phyloP scores from a whole-genome alignment of 2,797 vertebrate genomes.

The Arrhamphus sclerolepis region DNA sequence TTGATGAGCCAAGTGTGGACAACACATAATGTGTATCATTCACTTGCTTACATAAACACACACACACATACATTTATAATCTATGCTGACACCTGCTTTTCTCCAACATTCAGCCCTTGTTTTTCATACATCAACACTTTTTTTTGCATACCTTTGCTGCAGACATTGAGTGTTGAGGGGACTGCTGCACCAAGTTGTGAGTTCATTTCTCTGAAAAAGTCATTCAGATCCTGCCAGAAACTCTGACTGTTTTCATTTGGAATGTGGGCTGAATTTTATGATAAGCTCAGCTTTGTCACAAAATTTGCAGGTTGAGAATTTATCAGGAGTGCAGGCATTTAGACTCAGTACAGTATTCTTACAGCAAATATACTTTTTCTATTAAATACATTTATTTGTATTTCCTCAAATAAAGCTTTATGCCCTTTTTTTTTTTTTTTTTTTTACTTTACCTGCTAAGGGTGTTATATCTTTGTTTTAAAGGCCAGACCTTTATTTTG shows the following conservation, averaged over 20 bases:
- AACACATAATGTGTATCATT: constrained; percentile 59
- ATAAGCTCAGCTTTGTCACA: constrained; percentile 49
- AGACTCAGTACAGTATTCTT: constrained; percentile 36
- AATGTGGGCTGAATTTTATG: constrained; percentile 45
- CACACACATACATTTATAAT: constrained; percentile 46
- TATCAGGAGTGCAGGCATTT: constrained; percentile 27
- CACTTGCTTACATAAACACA: constrained; percentile 24
- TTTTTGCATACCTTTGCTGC: constrained; percentile 54
- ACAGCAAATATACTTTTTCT: too few relatives aligned
- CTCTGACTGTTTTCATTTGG: constrained; percentile 41
- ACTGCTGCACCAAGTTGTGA: constrained; percentile 38
- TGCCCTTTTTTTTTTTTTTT: too few relatives aligned
- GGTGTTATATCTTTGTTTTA: not conserved
- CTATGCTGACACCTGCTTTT: constrained; percentile 69
- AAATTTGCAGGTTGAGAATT: constrained; percentile 36
- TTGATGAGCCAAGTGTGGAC: constrained; percentile 65
- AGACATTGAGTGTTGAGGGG: constrained; percentile 37
- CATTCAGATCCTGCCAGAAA: constrained; percentile 26
- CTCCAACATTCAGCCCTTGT: constrained; percentile 65
- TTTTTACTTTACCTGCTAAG: not conserved
- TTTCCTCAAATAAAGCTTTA: not conserved
- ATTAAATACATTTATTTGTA: constrained; percentile 16
- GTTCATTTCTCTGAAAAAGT: constrained; percentile 60
- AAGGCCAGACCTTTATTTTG: not conserved
- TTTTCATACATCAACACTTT: constrained; percentile 69